These are phyloP conservation scores for Sebastes vulpes DNA, from an alignment of 2,797 vertebrate species.

Conservation along the genomic window DNA sequence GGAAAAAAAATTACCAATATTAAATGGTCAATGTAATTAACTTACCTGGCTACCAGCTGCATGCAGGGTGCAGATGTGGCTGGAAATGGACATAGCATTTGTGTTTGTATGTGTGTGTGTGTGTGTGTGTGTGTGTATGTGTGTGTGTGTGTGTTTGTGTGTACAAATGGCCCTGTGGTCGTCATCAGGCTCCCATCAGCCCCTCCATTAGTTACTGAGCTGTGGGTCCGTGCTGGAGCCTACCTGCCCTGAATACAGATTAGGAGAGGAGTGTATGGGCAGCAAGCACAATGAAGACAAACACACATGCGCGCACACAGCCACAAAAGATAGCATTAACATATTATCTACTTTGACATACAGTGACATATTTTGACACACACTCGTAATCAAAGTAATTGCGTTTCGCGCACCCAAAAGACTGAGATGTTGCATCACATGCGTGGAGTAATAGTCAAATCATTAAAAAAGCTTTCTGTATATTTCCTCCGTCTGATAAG, in stretches of 20 bases:
- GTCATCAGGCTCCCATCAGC: slow-evolving; percentile 89
- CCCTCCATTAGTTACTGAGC: slow-evolving; percentile 89
- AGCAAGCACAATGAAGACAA: slow-evolving; percentile 85
- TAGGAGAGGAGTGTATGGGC: slow-evolving; percentile 73
- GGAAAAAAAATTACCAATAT: slow-evolving; percentile 60
- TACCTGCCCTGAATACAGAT: slow-evolving; percentile 88
- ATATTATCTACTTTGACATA: slow-evolving; percentile 70
- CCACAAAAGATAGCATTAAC: slow-evolving; percentile 65
- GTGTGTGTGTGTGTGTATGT: slow-evolving; percentile 51
- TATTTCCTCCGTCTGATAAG: slow-evolving; percentile 54
- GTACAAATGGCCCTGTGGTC: slow-evolving; percentile 82
- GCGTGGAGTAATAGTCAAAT: slow-evolving; percentile 41
- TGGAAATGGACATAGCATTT: slow-evolving; percentile 67
- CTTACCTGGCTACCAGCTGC: slow-evolving; percentile 73
- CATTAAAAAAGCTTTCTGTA: slow-evolving; percentile 50
- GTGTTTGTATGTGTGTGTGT: slow-evolving; percentile 35
- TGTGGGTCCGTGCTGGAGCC: slow-evolving; percentile 81
- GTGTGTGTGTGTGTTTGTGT: slow-evolving; percentile 68
- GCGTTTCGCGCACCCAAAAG: slow-evolving; percentile 59
- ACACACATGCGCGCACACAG: slow-evolving; percentile 62
- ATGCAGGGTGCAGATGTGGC: slow-evolving; percentile 58
- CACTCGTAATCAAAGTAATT: slow-evolving; percentile 71
- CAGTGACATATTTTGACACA: slow-evolving; percentile 66
- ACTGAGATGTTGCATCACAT: slow-evolving; percentile 54
- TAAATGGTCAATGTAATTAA: slow-evolving; percentile 81